Conservation (phyloP, 2,113 vertebrate genomes). For the Sturnus vulgaris region DNA sequence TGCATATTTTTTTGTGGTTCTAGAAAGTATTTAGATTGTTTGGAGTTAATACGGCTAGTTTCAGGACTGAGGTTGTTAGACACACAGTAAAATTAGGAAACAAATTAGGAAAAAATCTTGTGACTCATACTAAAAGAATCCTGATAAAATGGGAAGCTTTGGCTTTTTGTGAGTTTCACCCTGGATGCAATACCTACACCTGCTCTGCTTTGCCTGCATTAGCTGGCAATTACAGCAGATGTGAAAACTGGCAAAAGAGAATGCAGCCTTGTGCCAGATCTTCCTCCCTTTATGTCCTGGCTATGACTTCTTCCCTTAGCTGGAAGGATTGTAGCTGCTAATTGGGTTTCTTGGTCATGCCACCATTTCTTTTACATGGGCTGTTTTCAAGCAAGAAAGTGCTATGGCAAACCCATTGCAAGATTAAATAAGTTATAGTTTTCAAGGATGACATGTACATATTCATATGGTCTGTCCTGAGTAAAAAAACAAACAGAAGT, state of each 20-base stretch:
- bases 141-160: background rate
- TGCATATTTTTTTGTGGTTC: background rate
- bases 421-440: background rate
- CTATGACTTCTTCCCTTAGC: background rate
- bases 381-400: background rate
- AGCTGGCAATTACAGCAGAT: background rate
- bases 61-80: background rate
- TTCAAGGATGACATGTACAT: fast-evolving
- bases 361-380: background rate
- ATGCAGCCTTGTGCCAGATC: background rate
- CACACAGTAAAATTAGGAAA: background rate
- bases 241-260: background rate
- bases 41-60: background rate
- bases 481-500: background rate
- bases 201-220: background rate
- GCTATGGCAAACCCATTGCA: background rate
- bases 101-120: background rate
- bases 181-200: background rate
- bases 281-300: background rate
- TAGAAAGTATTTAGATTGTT: background rate
- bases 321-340: background rate
- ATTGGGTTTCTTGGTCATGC: background rate
- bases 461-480: background rate
- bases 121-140: background rate
- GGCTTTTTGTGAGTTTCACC: background rate